phyloP scores from a whole-genome alignment of 2,113 vertebrate species.

The Phylloscopus whistleri region DNA sequence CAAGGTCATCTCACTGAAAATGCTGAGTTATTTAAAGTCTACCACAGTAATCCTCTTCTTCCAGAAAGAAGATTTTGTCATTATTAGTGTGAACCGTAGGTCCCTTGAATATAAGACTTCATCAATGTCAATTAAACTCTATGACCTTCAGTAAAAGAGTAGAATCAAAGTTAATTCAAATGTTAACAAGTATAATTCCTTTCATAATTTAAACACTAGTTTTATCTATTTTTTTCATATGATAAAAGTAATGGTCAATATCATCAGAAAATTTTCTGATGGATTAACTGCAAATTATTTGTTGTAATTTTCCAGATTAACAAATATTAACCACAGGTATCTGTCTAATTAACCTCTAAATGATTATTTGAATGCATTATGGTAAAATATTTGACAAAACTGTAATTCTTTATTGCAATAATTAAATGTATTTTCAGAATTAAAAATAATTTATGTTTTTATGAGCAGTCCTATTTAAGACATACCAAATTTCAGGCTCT shows the following conservation, averaged over 20 bases:
- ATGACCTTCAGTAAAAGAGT: slow-evolving; percentile 34
- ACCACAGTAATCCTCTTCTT: neutral
- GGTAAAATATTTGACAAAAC: neutral
- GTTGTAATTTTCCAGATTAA: slow-evolving; percentile 7
- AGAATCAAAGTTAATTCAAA: slow-evolving; percentile 37
- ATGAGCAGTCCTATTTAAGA: neutral
- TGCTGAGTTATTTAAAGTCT: slow-evolving; percentile 15
- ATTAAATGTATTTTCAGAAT: neutral
- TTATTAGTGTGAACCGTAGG: slow-evolving; percentile 35
- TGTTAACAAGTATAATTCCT: slow-evolving; percentile 12
- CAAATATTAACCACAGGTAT: neutral
- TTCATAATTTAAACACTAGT: slow-evolving; percentile 22
- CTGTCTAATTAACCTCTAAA: slow-evolving; percentile 1
- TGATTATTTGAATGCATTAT: neutral
- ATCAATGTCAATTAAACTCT: slow-evolving; percentile 61
- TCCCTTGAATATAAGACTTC: slow-evolving; percentile 38
- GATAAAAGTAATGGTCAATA: neutral
- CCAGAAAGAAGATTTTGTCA: slow-evolving; percentile 32
- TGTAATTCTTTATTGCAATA: neutral
- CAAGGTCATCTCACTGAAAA: slow-evolving; percentile 33
- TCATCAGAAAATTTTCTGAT: neutral
- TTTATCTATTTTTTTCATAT: neutral
- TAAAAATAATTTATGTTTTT: neutral
- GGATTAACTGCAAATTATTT: neutral
- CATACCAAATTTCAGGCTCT: neutral